Evolutionary conservation across 2,113 vertebrate species (phyloP), one percentile per base, ranked within the genome.

Genomic region (Alethe diademata): DNA sequence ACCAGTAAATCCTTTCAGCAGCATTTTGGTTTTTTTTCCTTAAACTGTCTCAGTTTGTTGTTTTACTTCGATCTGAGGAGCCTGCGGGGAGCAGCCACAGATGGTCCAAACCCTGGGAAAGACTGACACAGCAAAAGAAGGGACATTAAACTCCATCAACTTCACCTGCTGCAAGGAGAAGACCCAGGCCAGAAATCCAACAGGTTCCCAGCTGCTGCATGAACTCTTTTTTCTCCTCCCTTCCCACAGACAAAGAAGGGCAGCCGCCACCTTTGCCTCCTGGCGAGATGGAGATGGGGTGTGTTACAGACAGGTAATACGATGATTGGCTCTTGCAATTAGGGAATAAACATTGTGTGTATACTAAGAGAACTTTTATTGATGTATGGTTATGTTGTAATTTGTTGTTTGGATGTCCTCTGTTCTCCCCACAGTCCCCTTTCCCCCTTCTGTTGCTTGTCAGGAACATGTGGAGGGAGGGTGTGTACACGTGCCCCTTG

Each of bases 1-100:
- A 42, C 8, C 1, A 0, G 29, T 19, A 64, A 78, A 64, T 42
- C 18, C 47, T 64, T 23, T n/a, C 31, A n/a, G 29, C 5, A 1
- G 14, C n/a, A 12, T 60, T 75, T 60, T 18, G 7, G 4, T 4
- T 7, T 33, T 42, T 35, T 53, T 78, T 14, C 19, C 18, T n/a
- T 64, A 31, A 64, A 64, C 18, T 43, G 36, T 42, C 75, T 43
- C 5, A 1, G 19, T 53, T 53, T 53, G 8, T 42, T 78, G 24
- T 23, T 78, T 51, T 53, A 9, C 19, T 53, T 65, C 2, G 0
- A 22, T 53, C 14, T 0, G 0, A 53, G 31, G 36, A 43, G 19
- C 38, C 31, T 64, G 14, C 0, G 2, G 8, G 47, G 14, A 11
- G 12, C 4, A 0, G 38, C 19, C 48, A 64, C 2, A 0, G 60